Conservation (phyloP, 37 sponge, comb jelly and placozoan genomes). For the Cladorhizidae sp. region DNA sequence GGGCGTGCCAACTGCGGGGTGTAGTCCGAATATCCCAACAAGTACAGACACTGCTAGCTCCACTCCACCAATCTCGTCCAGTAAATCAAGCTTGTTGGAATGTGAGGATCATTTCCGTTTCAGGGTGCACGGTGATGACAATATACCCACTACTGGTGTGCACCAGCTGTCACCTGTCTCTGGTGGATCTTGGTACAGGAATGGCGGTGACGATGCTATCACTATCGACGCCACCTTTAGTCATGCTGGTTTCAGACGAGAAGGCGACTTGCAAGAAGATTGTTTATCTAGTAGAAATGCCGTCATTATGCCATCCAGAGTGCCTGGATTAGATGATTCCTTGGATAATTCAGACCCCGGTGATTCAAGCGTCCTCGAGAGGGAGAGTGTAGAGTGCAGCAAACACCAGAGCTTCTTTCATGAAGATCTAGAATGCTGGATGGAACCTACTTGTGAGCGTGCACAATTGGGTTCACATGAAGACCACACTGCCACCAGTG, state of each 20-base stretch:
- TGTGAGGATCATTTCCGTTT: not conserved
- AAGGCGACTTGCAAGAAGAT: too few species aligned
- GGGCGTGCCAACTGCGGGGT: not conserved
- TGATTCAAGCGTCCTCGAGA: not conserved
- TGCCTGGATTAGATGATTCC: slow-evolving; percentile 4
- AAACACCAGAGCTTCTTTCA: not conserved
- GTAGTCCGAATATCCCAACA: not conserved
- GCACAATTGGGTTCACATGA: not conserved
- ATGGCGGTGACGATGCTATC: too few species aligned
- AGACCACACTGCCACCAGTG: not conserved
- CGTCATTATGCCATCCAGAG: not conserved
- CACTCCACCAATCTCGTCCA: not conserved
- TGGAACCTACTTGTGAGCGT: not conserved
- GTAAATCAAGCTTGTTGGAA: not conserved
- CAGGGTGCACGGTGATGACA: not conserved
- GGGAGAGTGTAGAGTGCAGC: not conserved
- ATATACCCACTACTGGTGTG: not conserved
- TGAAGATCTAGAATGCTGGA: not conserved
- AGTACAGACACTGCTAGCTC: not conserved
- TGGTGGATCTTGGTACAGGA: too few species aligned
- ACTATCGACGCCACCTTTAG: too few species aligned
- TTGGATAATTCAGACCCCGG: not conserved
- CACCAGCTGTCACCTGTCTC: too few species aligned
- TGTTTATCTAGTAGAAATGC: too few species aligned
- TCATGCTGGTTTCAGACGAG: too few species aligned